Percentiles rank a stretch among this genome's conserved stretches.
Conservation (phyloP, 1,140 invertebrate genomes). For the Orussus abietinus region DNA sequence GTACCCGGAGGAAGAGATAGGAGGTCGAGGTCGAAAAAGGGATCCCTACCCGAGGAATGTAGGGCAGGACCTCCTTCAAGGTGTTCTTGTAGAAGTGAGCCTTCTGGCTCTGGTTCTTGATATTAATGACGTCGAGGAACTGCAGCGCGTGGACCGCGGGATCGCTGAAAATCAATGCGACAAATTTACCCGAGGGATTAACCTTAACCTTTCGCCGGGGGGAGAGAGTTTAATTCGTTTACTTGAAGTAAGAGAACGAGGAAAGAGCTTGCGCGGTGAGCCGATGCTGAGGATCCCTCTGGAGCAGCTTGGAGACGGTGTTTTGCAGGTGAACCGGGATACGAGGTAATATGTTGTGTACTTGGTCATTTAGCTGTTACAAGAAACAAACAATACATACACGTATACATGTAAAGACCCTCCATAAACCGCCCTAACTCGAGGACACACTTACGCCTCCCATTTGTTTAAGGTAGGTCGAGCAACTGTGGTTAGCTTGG, state of each 20-base stretch:
- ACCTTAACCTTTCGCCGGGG: too few species aligned
- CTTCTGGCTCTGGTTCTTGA: conserved; percentile 87
- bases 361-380: conserved; percentile 72
- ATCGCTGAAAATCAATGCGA: conserved; percentile 74
- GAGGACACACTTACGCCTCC: conserved; percentile 76
- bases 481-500: conserved; percentile 82
- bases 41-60: conserved; percentile 80
- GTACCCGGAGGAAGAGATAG: conserved; percentile 1
- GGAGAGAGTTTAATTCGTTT: conserved; percentile 42
- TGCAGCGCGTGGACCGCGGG: conserved; percentile 84
- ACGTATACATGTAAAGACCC: conserved; percentile 6
- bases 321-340: conserved; percentile 84
- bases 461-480: conserved; percentile 84
- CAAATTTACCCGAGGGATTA: not conserved
- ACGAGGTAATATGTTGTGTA: conserved; percentile 70
- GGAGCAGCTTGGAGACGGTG: conserved; percentile 77
- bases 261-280: conserved; percentile 84
- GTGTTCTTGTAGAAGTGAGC: conserved; percentile 83
- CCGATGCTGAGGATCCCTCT: conserved; percentile 73
- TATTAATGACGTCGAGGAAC: conserved; percentile 86
- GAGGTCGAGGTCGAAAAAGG: not conserved
- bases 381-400: not conserved
- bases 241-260: conserved; percentile 86
- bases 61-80: conserved; percentile 80
- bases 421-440: not conserved